Evolutionary conservation across 2,888 invertebrate genomes (phyloP).

Genomic region (Caenorhabditis imperialis): DNA sequence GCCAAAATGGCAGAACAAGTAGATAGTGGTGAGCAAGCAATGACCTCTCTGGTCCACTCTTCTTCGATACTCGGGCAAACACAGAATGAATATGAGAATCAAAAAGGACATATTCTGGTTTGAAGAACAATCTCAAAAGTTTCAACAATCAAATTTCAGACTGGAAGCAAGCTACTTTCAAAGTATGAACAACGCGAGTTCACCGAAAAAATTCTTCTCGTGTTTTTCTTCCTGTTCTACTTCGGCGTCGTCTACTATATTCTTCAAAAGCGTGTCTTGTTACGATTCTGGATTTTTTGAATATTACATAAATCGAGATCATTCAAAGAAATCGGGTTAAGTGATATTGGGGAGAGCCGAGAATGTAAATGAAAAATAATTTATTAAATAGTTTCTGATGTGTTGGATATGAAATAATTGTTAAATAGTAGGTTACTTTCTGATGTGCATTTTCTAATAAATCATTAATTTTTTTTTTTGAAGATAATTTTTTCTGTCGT

Average conservation of each 20-base stretch:
- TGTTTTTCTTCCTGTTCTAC: slow-evolving; percentile 90
- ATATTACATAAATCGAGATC: too few species aligned
- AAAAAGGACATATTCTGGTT: slow-evolving; percentile 65
- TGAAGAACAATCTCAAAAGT: not conserved
- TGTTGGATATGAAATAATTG: too few species aligned
- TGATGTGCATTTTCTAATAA: too few species aligned
- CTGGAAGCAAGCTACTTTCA: slow-evolving; percentile 90
- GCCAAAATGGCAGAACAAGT: slow-evolving; percentile 67
- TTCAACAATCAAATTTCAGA: slow-evolving; percentile 80
- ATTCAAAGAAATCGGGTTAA: too few species aligned
- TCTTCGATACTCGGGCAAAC: slow-evolving; percentile 76
- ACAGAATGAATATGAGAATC: slow-evolving; percentile 67
- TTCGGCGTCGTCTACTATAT: slow-evolving; percentile 92
- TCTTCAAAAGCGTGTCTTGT: slow-evolving; percentile 87
- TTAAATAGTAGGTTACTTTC: too few species aligned
- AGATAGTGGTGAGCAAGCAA: slow-evolving; percentile 82
- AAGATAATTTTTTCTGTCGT: too few species aligned
- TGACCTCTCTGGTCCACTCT: slow-evolving; percentile 84
- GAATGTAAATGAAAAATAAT: too few species aligned
- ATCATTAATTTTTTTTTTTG: too few species aligned
- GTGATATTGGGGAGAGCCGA: too few species aligned
- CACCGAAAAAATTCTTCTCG: slow-evolving; percentile 92
- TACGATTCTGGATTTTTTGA: slow-evolving; percentile 61
- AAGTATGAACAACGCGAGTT: slow-evolving; percentile 95
- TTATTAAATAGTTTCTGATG: too few species aligned